Percentiles rank a stretch among this genome's conserved stretches.
These are phyloP conservation scores for Lochmaea crataegi DNA, from an alignment of 2,888 invertebrate genomes.

Conservation along the genomic window DNA sequence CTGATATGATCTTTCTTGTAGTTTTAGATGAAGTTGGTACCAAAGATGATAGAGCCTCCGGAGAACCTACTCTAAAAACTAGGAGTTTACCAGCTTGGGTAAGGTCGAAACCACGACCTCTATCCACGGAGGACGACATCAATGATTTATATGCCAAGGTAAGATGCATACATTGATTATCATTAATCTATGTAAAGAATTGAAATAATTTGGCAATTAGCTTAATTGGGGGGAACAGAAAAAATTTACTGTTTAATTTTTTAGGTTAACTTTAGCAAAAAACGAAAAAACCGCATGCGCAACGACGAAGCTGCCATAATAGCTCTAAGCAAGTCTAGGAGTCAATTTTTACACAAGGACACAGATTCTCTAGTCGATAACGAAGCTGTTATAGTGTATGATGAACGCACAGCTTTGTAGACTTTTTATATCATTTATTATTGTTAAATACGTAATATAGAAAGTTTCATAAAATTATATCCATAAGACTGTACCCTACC, in stretches of 20 bases:
- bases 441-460: constrained; percentile 24
- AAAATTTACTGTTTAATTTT: constrained; percentile 46
- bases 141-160: constrained; percentile 79
- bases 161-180: constrained; percentile 37
- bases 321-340: constrained; percentile 81
- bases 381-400: constrained; percentile 84
- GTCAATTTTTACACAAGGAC: constrained; percentile 70
- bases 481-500: not conserved
- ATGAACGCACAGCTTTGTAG: constrained; percentile 82
- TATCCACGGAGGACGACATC: constrained; percentile 76
- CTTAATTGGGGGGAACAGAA: not conserved
- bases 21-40: constrained; percentile 73
- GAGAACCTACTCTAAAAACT: constrained; percentile 69
- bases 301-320: constrained; percentile 85
- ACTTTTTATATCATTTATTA: constrained; percentile 40
- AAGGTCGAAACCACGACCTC: constrained; percentile 75
- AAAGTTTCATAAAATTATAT: constrained; percentile 2
- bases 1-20: constrained; percentile 52
- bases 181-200: not conserved
- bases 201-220: no score
- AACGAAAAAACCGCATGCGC: constrained; percentile 83
- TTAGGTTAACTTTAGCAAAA: constrained; percentile 81
- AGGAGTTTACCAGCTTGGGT: constrained; percentile 80
- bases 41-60: constrained; percentile 64
- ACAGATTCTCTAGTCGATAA: constrained; percentile 77